Evolutionary conservation across 2,797 vertebrate genomes (phyloP).

Genomic region (Hyperoplus immaculatus): DNA sequence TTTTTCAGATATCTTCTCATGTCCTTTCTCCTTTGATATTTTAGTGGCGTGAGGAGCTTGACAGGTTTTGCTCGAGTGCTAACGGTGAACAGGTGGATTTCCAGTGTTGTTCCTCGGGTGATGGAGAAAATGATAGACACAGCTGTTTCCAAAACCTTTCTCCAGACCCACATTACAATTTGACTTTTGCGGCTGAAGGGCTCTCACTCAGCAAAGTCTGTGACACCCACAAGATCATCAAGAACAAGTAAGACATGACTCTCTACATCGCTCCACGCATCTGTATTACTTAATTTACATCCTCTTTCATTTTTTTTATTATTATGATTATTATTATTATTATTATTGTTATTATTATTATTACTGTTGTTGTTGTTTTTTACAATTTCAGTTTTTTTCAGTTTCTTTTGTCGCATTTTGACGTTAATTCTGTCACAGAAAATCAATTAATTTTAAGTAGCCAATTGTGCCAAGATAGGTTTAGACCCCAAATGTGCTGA

Average conservation of each 20-base stretch:
- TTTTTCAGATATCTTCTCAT: not conserved
- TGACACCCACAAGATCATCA: conserved; percentile 65
- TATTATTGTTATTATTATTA: too few species aligned
- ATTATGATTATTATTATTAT: too few species aligned
- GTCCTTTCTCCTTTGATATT: conserved; percentile 17
- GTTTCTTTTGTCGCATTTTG: not conserved
- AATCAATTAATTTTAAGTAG: not conserved
- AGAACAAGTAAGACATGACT: conserved; percentile 71
- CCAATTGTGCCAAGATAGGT: not conserved
- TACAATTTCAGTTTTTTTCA: not conserved
- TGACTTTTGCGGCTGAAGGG: conserved; percentile 10
- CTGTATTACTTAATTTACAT: not conserved
- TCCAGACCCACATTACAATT: conserved; percentile 71
- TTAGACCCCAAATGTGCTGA: not conserved
- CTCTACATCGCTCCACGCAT: not conserved
- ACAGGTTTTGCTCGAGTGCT: conserved; percentile 73
- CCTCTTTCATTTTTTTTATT: not conserved
- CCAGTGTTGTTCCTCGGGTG: conserved; percentile 68
- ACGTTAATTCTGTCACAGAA: not conserved
- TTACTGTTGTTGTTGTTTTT: not conserved
- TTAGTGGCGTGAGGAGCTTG: conserved; percentile 83
- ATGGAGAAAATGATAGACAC: conserved; percentile 33
- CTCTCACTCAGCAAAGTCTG: conserved; percentile 70
- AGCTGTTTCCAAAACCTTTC: conserved; percentile 78
- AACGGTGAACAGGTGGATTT: conserved; percentile 20